Evolutionary conservation across 2,888 invertebrate species (phyloP).

Genomic region (Archaeoteleia sp.): DNA sequence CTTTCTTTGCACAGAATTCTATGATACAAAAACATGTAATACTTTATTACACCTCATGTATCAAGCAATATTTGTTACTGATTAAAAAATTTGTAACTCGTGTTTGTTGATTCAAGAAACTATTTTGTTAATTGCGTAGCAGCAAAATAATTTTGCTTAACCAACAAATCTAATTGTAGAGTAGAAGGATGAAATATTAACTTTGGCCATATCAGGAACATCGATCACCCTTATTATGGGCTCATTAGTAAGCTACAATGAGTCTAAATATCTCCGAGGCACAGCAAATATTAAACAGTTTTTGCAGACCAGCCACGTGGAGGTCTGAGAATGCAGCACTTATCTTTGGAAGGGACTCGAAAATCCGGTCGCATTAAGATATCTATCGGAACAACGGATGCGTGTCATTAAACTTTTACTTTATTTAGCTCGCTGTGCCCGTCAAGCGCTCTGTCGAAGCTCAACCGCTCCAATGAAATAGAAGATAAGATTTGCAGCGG

Average conservation of each 20-base stretch:
- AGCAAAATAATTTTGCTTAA: too few relatives aligned
- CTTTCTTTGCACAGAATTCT: too few relatives aligned
- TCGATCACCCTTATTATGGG: conserved; percentile 45
- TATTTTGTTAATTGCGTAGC: too few relatives aligned
- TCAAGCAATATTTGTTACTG: too few relatives aligned
- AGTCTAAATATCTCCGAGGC: conserved; percentile 36
- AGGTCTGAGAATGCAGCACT: conserved; percentile 59
- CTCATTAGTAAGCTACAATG: conserved; percentile 50
- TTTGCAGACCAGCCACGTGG: conserved; percentile 41
- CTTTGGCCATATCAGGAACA: conserved; percentile 43
- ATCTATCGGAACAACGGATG: conserved; percentile 74
- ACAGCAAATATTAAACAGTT: conserved; percentile 43
- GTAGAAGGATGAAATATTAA: conserved; percentile 44
- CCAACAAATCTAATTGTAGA: conserved; percentile 46
- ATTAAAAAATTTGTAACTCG: too few relatives aligned
- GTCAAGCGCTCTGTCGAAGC: conserved; percentile 49
- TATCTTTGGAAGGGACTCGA: conserved; percentile 69
- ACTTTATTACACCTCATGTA: too few relatives aligned
- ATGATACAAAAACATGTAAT: too few relatives aligned
- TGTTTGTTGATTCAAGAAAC: too few relatives aligned
- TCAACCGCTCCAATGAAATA: conserved; percentile 50
- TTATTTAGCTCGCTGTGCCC: conserved; percentile 66
- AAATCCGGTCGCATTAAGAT: conserved; percentile 75
- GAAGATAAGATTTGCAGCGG: conserved; percentile 53
- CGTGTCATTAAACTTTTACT: conserved; percentile 73